These are phyloP conservation scores for Platyscapa corneri DNA, from an alignment of 1,140 invertebrate genomes.

Conservation along the genomic window DNA sequence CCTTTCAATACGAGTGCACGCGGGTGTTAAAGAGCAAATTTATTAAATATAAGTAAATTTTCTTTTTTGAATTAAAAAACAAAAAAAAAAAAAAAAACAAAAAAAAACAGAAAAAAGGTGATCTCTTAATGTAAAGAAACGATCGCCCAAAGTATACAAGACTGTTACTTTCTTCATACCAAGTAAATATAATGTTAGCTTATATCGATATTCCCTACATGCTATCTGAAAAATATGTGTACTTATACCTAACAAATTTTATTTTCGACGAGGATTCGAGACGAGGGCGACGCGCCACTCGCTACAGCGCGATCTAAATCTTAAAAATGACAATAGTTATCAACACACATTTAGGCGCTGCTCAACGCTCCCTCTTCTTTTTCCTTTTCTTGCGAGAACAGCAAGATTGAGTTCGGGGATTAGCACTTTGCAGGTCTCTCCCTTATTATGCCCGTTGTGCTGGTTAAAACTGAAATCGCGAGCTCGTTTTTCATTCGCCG, in stretches of 20 bases:
- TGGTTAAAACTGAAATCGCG: too few relatives aligned
- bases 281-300: neutral
- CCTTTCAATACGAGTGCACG: neutral
- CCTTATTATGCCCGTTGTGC: too few relatives aligned
- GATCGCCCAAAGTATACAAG: too few relatives aligned
- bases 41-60: neutral
- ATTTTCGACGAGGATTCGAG: neutral
- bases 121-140: neutral
- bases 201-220: neutral
- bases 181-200: constrained; percentile 16
- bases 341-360: neutral
- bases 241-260: constrained; percentile 23
- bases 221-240: neutral
- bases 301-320: neutral
- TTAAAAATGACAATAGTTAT: constrained; percentile 3
- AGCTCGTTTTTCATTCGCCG: too few relatives aligned
- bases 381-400: neutral
- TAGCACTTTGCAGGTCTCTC: neutral
- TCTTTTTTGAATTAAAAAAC: too few relatives aligned
- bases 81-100: neutral
- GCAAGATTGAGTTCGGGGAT: constrained; percentile 26
- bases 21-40: constrained; percentile 5
- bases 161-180: neutral
- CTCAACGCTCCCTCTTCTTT: neutral
- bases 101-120: neutral